Percentiles rank a stretch among this genome's conserved stretches.
Evolutionary conservation across 2,888 invertebrate genomes (phyloP).

Genomic region (Oscheius onirici): DNA sequence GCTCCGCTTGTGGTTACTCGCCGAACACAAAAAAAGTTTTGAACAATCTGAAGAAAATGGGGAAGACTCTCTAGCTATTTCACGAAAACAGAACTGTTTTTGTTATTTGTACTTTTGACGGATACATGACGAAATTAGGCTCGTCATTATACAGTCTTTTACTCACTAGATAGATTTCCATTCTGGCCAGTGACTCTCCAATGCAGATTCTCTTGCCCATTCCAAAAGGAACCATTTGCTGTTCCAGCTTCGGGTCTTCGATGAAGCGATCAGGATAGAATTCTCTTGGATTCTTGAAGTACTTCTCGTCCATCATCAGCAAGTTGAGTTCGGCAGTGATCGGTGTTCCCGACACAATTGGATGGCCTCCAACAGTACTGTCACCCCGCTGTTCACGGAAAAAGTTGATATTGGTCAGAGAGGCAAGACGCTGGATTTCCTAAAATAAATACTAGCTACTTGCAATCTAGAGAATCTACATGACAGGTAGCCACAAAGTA

Average conservation of each 20-base stretch:
- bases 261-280: constrained; percentile 19
- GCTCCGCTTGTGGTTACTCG: too few relatives aligned
- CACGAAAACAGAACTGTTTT: too few relatives aligned
- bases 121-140: too few relatives aligned
- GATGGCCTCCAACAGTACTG: constrained; percentile 35
- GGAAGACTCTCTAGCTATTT: too few relatives aligned
- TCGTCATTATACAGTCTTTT: too few relatives aligned
- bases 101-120: too few relatives aligned
- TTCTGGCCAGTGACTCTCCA: constrained; percentile 15
- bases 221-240: constrained; percentile 18
- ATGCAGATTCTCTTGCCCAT: constrained; percentile 12
- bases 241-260: constrained; percentile 4
- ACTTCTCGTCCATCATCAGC: constrained; percentile 41
- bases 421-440: constrained; percentile 47
- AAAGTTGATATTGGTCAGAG: constrained; percentile 45
- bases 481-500: constrained; percentile 39
- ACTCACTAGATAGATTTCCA: constrained; percentile 11
- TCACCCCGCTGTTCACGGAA: not conserved
- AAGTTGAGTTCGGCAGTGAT: constrained; percentile 40
- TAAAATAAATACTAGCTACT: constrained; percentile 25
- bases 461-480: not conserved
- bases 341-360: constrained; percentile 33
- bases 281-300: constrained; percentile 33
- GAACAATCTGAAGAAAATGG: too few relatives aligned
- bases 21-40: too few relatives aligned